A percentile compares a stretch with the other conserved stretches of the same genome.
phyloP scores from a whole-genome alignment of 1,140 invertebrate genomes.

The Helicoverpa armigera region DNA sequence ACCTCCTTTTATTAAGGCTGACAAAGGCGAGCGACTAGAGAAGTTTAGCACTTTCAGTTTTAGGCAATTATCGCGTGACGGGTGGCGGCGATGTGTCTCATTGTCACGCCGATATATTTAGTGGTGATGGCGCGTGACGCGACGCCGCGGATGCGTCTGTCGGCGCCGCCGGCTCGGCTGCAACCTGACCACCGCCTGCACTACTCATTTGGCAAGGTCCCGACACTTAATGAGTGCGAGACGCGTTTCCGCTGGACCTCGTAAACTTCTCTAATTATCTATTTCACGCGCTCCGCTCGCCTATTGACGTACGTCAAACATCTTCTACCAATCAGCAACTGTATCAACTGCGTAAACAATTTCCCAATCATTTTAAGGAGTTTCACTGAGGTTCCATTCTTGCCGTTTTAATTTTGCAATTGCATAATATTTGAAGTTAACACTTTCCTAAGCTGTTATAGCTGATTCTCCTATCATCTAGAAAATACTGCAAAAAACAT shows the following conservation, averaged over 20 bases:
- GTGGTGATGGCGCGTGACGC: slow-evolving; percentile 67
- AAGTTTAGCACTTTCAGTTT: slow-evolving; percentile 64
- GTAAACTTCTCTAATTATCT: slow-evolving; percentile 28
- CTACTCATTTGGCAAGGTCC: slow-evolving; percentile 60
- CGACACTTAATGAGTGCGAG: slow-evolving; percentile 41
- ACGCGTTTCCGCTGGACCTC: slow-evolving; percentile 52
- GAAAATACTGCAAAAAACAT: neutral
- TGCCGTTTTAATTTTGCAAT: neutral
- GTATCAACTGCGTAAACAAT: neutral
- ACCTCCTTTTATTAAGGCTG: slow-evolving; percentile 74
- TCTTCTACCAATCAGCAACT: slow-evolving; percentile 11
- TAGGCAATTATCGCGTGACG: slow-evolving; percentile 55
- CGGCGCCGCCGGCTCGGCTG: slow-evolving; percentile 55
- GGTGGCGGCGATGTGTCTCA: slow-evolving; percentile 67
- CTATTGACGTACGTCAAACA: slow-evolving; percentile 52
- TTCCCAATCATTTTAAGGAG: neutral
- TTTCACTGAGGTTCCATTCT: neutral
- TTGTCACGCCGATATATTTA: slow-evolving; percentile 72
- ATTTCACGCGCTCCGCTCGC: slow-evolving; percentile 43
- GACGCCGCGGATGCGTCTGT: slow-evolving; percentile 74
- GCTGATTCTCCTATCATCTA: neutral
- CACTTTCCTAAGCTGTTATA: neutral
- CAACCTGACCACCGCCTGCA: slow-evolving; percentile 48
- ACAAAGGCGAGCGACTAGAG: slow-evolving; percentile 55
- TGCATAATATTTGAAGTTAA: neutral